Evolutionary conservation across 2,113 vertebrate genomes (phyloP).

Genomic region (human (Homo sapiens)): GRCh38 chr3:18400501-18401000

Average conservation of each 20-base stretch:
- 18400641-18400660: neutral
- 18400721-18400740: neutral
- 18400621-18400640: neutral
- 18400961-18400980: neutral
- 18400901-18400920: neutral
- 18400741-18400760: neutral
- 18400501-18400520: neutral
- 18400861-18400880: conserved; percentile 73
- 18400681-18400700: neutral
- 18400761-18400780: neutral
- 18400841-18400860: conserved; percentile 76
- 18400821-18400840: conserved; percentile 70
- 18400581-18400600: neutral
- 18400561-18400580: neutral
- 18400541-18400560: neutral
- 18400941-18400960: conserved; percentile 8
- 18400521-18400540: neutral
- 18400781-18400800: neutral
- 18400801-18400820: conserved; percentile 17
- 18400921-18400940: neutral
- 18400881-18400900: conserved; percentile 66
- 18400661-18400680: neutral
- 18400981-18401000: neutral
- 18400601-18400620: neutral
- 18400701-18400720: neutral